Percentiles rank a stretch among this genome's conserved stretches.
phyloP scores from a whole-genome alignment of 2,888 invertebrate species.

The Scelioninae gen. 1 region DNA sequence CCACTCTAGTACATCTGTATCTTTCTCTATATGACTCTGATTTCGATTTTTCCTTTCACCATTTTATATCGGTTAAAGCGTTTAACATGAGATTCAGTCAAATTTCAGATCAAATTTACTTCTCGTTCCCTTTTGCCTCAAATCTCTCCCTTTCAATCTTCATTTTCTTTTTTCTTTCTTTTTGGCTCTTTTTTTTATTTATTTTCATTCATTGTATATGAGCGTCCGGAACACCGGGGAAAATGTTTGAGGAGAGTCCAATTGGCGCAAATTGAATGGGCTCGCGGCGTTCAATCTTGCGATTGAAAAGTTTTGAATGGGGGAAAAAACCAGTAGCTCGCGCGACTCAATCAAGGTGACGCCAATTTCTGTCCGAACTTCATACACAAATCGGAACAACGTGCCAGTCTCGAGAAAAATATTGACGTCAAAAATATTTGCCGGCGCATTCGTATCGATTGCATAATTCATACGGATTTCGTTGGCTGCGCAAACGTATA shows the following conservation, averaged over 20 bases:
- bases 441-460: conserved; percentile 19
- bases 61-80: conserved; percentile 12
- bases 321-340: conserved; percentile 66
- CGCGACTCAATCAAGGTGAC: conserved; percentile 67
- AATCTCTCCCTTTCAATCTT: conserved; percentile 7
- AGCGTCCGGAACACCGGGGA: conserved; percentile 52
- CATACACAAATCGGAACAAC: conserved; percentile 48
- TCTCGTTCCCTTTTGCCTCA: conserved; percentile 23
- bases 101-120: conserved; percentile 35
- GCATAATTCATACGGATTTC: conserved; percentile 55
- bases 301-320: conserved; percentile 82
- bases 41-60: background rate
- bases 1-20: too few species aligned
- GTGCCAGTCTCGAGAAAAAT: conserved; percentile 41
- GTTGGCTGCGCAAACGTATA: conserved; percentile 26
- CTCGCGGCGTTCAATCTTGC: conserved; percentile 77
- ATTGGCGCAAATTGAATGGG: conserved; percentile 83
- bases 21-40: too few species aligned
- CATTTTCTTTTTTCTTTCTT: conserved; percentile 18
- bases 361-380: conserved; percentile 64
- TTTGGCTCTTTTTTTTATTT: too few species aligned
- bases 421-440: conserved; percentile 40
- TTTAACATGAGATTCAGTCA: conserved; percentile 35
- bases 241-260: conserved; percentile 70
- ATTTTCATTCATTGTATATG: conserved; percentile 43